Percentiles rank a stretch among this genome's conserved stretches.
These are phyloP conservation scores for Brachyhypopomus gauderio DNA, from an alignment of 2,113 vertebrate genomes.

Conservation along the genomic window DNA sequence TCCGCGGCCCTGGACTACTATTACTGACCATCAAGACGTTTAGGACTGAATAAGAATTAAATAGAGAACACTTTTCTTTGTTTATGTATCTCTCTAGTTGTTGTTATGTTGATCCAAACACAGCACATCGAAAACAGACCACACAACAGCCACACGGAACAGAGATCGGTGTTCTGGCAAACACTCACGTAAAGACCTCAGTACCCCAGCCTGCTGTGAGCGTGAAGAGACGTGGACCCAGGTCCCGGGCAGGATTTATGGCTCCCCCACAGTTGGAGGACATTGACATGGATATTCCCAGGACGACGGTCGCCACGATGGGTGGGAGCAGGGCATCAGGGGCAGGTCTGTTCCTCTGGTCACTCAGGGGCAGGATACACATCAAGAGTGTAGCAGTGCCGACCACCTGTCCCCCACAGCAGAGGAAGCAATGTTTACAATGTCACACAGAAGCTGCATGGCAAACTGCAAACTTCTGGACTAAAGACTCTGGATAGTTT, in stretches of 20 bases:
- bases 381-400: constrained; percentile 76
- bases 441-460: too few species aligned
- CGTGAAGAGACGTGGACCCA: constrained; percentile 86
- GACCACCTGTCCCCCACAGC: constrained; percentile 69
- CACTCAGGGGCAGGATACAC: constrained; percentile 74
- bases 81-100: too few species aligned
- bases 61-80: too few species aligned
- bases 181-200: constrained; percentile 78
- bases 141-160: too few species aligned
- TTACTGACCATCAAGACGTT: too few species aligned
- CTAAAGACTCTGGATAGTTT: too few species aligned
- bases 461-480: too few species aligned
- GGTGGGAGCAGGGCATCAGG: constrained; percentile 75
- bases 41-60: too few species aligned
- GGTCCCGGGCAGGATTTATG: constrained; percentile 85
- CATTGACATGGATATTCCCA: constrained; percentile 78
- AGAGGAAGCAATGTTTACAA: not conserved
- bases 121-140: too few species aligned
- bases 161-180: not conserved
- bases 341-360: constrained; percentile 74
- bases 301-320: constrained; percentile 72
- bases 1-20: too few species aligned
- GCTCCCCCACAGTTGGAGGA: constrained; percentile 80
- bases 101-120: too few species aligned
- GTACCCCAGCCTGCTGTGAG: constrained; percentile 83